Percentiles rank a stretch among this genome's conserved stretches.
phyloP scores from a whole-genome alignment of 2,888 invertebrate genomes.

The Ennomos quercinarius region DNA sequence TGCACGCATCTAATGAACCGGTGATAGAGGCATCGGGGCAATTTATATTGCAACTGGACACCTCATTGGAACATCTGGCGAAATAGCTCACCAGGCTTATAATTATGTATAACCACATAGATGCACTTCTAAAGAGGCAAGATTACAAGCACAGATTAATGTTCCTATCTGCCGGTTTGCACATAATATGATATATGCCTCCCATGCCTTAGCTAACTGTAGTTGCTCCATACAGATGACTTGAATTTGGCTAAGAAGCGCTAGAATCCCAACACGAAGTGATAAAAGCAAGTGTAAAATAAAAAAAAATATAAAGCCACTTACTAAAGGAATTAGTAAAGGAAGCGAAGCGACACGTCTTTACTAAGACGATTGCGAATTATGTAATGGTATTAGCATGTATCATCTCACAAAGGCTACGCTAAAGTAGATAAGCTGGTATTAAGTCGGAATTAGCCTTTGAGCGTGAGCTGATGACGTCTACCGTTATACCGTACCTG shows the following conservation, averaged over 20 bases:
- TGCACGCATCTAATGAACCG: conserved; percentile 1
- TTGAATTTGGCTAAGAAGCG: too few species aligned
- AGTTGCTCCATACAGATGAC: too few species aligned
- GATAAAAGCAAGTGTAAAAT: too few species aligned
- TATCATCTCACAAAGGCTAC: not conserved
- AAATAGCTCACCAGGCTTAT: conserved; percentile 18
- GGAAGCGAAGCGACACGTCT: not conserved
- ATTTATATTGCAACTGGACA: conserved; percentile 40
- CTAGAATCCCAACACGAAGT: too few species aligned
- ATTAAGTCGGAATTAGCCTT: conserved; percentile 15
- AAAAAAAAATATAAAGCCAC: not conserved
- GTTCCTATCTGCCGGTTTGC: too few species aligned
- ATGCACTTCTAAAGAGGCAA: too few species aligned
- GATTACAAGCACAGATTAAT: too few species aligned
- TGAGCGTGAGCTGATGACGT: conserved; percentile 3
- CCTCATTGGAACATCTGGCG: conserved; percentile 38
- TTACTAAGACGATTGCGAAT: not conserved
- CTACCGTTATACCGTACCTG: not conserved
- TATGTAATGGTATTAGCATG: not conserved
- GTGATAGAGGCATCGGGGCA: conserved; percentile 30
- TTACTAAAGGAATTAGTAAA: not conserved
- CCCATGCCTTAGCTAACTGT: too few species aligned
- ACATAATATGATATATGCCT: too few species aligned
- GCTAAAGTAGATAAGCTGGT: conserved; percentile 15
- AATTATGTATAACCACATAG: conserved; percentile 7